Percentiles rank a stretch among this genome's conserved stretches.
Conservation (phyloP, 2,797 vertebrate genomes). For the Spondyliosoma cantharus region DNA sequence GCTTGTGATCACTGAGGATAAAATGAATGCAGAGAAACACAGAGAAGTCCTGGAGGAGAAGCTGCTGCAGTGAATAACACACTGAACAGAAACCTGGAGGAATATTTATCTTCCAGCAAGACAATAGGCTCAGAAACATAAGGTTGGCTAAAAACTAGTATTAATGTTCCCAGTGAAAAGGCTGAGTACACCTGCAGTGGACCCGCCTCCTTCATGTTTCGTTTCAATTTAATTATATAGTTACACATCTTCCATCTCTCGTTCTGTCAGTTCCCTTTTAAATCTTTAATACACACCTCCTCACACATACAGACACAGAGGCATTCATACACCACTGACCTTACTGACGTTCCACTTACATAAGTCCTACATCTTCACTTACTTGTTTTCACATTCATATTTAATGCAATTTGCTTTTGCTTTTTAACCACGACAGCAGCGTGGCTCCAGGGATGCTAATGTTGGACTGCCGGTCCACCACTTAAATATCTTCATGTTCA, state of each 20-base stretch:
- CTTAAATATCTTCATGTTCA: conserved; percentile 24
- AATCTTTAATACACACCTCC: conserved; percentile 42
- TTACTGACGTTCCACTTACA: conserved; percentile 20
- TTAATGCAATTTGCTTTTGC: conserved; percentile 50
- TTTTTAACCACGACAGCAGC: background rate
- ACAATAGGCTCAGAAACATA: conserved; percentile 15
- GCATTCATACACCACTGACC: conserved; percentile 20
- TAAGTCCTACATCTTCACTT: conserved; percentile 34
- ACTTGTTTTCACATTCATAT: conserved; percentile 50
- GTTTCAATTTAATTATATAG: conserved; percentile 3
- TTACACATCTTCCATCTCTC: background rate
- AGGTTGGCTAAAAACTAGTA: background rate
- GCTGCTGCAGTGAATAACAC: conserved; percentile 41
- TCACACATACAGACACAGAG: conserved; percentile 21
- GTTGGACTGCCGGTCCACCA: background rate
- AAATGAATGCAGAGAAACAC: conserved; percentile 37
- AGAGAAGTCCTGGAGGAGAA: conserved; percentile 16
- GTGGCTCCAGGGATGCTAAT: background rate
- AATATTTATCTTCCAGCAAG: conserved; percentile 41
- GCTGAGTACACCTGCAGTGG: conserved; percentile 16
- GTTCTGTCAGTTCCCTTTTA: conserved; percentile 11
- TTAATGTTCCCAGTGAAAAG: conserved; percentile 38
- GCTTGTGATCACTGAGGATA: conserved; percentile 2
- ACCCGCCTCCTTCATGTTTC: background rate
- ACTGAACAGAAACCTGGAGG: conserved; percentile 17